phyloP scores from a whole-genome alignment of 1,140 invertebrate species.

The Brachionus calyciflorus region DNA sequence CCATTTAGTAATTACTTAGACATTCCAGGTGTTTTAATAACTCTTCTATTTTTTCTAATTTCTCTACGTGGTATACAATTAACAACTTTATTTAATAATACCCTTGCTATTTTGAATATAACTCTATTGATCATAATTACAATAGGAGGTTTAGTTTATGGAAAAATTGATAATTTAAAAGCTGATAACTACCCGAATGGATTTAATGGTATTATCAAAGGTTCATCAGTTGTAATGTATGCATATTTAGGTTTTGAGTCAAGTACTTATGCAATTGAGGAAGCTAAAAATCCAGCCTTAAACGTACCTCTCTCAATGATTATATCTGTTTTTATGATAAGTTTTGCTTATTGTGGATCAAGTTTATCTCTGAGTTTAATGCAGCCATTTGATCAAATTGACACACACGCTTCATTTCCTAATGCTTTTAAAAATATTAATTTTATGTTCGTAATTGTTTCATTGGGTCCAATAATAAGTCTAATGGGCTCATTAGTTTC shows the following conservation, averaged over 20 bases:
- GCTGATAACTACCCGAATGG: not conserved
- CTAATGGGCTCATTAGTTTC: conserved; percentile 7
- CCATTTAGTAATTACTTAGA: conserved; percentile 28
- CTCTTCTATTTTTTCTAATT: not conserved
- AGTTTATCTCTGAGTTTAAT: conserved; percentile 40
- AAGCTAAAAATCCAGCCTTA: not conserved
- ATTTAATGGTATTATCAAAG: conserved; percentile 33
- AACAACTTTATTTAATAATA: conserved; percentile 43
- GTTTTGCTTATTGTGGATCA: conserved; percentile 13
- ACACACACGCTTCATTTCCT: conserved; percentile 15
- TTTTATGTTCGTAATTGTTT: conserved; percentile 21
- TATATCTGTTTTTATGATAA: conserved; percentile 22
- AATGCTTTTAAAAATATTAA: conserved; percentile 19
- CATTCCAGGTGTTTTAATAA: conserved; percentile 13
- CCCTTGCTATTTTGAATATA: conserved; percentile 10
- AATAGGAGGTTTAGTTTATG: conserved; percentile 31
- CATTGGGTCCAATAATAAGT: conserved; percentile 32
- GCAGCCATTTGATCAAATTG: conserved; percentile 34
- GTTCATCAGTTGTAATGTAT: conserved; percentile 28
- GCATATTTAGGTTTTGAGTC: conserved; percentile 39
- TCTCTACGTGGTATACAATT: conserved; percentile 27
- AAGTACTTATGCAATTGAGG: conserved; percentile 38
- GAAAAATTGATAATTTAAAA: conserved; percentile 26
- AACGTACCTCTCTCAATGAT: conserved; percentile 37
- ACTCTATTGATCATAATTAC: conserved; percentile 18